These are phyloP conservation scores for Aptenodytes patagonicus DNA, from an alignment of 2,113 vertebrate genomes.

Conservation along the genomic window DNA sequence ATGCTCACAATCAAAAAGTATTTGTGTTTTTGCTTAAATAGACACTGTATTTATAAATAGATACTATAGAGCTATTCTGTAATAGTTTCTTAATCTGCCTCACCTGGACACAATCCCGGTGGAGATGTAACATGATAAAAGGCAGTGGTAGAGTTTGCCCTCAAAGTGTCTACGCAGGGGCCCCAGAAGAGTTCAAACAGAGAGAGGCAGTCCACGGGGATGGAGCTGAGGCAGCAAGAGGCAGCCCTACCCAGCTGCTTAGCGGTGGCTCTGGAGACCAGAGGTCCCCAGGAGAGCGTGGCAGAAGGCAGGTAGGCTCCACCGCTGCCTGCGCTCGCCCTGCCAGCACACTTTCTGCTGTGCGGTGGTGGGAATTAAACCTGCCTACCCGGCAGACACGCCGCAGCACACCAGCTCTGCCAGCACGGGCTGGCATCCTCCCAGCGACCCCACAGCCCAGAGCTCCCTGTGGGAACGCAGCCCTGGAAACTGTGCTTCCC, in stretches of 20 bases:
- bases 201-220: not conserved
- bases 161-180: not conserved
- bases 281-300: not conserved
- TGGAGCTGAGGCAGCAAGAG: not conserved
- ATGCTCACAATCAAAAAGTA: not conserved
- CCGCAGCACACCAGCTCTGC: fast-evolving
- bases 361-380: not conserved
- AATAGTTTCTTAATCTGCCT: not conserved
- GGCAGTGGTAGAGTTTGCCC: not conserved
- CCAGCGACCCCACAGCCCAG: fast-evolving
- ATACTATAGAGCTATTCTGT: not conserved
- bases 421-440: not conserved
- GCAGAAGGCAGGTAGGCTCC: not conserved
- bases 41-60: not conserved
- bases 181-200: not conserved
- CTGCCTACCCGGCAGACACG: not conserved
- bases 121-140: not conserved
- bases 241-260: not conserved
- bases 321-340: not conserved
- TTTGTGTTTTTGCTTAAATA: not conserved
- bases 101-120: not conserved
- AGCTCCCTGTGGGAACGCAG: not conserved
- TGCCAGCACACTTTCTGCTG: not conserved
- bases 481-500: not conserved
- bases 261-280: fast-evolving